Conservation (phyloP, 2,113 vertebrate genomes). For the Xyrauchen texanus region DNA sequence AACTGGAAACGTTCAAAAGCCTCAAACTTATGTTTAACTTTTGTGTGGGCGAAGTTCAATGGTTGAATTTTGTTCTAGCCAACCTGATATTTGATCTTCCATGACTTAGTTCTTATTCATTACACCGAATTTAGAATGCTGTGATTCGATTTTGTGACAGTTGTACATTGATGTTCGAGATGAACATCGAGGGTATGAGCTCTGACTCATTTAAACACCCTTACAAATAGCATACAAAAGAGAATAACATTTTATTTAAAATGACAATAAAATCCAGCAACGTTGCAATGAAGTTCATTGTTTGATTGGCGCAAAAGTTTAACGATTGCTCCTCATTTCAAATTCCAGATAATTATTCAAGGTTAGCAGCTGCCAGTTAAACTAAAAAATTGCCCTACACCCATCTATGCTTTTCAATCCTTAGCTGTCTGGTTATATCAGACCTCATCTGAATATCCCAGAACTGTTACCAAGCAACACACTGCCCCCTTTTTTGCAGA, state of each 20-base stretch:
- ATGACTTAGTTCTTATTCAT: slow-evolving; percentile 7
- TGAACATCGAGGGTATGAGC: not conserved
- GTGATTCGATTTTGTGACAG: not conserved
- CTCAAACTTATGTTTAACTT: too few species aligned
- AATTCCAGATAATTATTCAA: slow-evolving; percentile 26
- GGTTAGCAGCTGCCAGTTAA: slow-evolving; percentile 31
- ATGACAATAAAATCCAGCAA: not conserved
- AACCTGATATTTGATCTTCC: not conserved
- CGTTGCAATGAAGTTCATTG: slow-evolving; percentile 1
- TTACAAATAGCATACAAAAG: not conserved
- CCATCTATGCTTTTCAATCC: slow-evolving; percentile 6
- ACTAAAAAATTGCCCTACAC: slow-evolving; percentile 23
- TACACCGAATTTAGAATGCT: not conserved
- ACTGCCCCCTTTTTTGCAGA: slow-evolving; percentile 15
- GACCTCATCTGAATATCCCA: slow-evolving; percentile 40
- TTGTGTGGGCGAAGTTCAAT: too few species aligned
- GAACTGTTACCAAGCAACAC: slow-evolving; percentile 39
- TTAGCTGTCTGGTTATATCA: slow-evolving; percentile 24
- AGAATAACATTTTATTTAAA: slow-evolving; percentile 7
- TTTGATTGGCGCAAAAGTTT: slow-evolving; percentile 8
- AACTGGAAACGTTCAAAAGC: too few species aligned
- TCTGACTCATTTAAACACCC: slow-evolving; percentile 7
- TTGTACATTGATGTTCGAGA: not conserved
- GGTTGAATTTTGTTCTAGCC: too few species aligned
- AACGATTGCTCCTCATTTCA: slow-evolving; percentile 5